Evolutionary conservation across 2,797 vertebrate genomes (phyloP).

Genomic region (Sebastes baramenuke): DNA sequence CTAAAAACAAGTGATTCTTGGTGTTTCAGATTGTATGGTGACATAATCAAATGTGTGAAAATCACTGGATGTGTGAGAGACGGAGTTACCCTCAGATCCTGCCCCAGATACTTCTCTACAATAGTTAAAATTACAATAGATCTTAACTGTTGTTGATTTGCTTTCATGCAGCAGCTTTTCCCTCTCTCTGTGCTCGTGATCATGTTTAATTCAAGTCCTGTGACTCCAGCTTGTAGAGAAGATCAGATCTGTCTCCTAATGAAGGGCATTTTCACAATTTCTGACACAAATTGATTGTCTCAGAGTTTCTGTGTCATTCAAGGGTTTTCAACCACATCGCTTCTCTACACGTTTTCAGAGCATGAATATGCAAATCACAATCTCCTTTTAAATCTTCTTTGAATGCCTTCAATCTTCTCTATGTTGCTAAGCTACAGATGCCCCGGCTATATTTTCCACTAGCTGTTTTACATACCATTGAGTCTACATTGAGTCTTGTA

Average conservation of each 20-base stretch:
- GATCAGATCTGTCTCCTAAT: slow-evolving; percentile 40
- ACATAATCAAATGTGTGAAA: neutral
- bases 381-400: slow-evolving; percentile 29
- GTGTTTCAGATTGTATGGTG: neutral
- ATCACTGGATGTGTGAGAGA: neutral
- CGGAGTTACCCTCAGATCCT: neutral
- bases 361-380: neutral
- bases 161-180: neutral
- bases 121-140: neutral
- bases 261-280: neutral
- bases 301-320: neutral
- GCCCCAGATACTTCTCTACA: neutral
- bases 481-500: neutral
- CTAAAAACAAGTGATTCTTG: neutral
- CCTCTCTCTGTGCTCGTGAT: slow-evolving; percentile 21
- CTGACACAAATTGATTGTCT: neutral
- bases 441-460: neutral
- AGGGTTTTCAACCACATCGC: neutral
- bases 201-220: slow-evolving; percentile 44
- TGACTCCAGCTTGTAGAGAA: slow-evolving; percentile 32
- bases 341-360: neutral
- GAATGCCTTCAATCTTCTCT: neutral
- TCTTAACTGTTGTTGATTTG: neutral
- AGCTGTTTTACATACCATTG: neutral
- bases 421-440: neutral